Percentiles rank a stretch among this genome's conserved stretches.
phyloP scores from a whole-genome alignment of 2,888 invertebrate species.

The Aradus depressus region DNA sequence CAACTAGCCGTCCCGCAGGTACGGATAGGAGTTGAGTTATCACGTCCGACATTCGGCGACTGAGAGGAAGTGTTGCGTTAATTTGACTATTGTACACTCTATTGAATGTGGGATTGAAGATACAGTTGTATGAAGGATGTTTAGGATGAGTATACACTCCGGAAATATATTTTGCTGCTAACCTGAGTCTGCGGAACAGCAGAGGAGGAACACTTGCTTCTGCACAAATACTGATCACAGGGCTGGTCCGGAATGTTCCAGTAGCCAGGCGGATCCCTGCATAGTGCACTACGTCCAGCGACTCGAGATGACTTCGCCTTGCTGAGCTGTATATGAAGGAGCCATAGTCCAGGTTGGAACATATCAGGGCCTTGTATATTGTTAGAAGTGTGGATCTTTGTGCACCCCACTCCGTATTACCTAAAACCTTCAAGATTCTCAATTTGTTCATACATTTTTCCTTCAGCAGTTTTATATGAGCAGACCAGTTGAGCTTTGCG shows the following conservation, averaged over 20 bases:
- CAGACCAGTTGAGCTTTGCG: not conserved
- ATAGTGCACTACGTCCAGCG: not conserved
- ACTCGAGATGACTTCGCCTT: not conserved
- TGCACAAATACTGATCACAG: not conserved
- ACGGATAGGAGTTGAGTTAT: no score
- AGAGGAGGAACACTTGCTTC: not conserved
- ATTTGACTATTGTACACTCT: no score
- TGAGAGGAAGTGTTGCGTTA: no score
- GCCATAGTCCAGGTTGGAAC: not conserved
- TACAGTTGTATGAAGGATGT: not conserved
- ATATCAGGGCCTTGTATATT: not conserved
- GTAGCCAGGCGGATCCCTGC: not conserved
- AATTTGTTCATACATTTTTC: constrained; percentile 1
- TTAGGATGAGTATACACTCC: not conserved
- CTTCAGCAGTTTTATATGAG: constrained; percentile 3
- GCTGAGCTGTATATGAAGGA: not conserved
- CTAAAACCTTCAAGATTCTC: constrained; percentile 2
- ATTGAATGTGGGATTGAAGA: not conserved
- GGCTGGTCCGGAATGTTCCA: not conserved
- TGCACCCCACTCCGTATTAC: not conserved
- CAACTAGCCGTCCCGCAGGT: no score
- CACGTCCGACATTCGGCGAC: no score
- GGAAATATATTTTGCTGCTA: not conserved
- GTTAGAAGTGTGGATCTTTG: not conserved
- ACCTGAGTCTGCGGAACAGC: not conserved